Evolutionary conservation across 2,113 vertebrate species (phyloP).

Genomic region (Anhinga anhinga): DNA sequence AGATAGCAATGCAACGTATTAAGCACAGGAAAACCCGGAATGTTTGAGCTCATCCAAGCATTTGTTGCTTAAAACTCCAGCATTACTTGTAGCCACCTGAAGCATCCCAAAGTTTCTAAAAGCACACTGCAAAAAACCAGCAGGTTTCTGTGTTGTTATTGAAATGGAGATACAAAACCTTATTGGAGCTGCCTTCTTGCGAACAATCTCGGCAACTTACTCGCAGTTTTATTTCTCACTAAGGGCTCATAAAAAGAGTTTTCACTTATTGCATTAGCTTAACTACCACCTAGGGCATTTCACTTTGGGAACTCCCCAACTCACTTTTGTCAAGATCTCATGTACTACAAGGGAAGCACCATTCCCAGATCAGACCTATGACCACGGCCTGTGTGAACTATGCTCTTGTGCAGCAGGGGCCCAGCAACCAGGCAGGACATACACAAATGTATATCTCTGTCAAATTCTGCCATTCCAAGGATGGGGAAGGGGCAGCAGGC

Average conservation of each 20-base stretch:
- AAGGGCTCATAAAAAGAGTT: neutral
- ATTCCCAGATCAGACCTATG: neutral
- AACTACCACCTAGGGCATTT: neutral
- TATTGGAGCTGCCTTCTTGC: neutral
- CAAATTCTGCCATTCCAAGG: neutral
- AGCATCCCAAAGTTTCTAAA: conserved; percentile 46
- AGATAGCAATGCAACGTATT: conserved; percentile 81
- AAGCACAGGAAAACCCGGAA: conserved; percentile 75
- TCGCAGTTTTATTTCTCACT: neutral
- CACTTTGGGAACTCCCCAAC: neutral
- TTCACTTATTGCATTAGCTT: neutral
- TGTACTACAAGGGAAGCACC: neutral
- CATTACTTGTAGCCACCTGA: conserved; percentile 70
- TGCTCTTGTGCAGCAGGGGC: neutral
- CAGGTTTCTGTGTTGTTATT: conserved; percentile 25
- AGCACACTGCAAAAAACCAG: conserved; percentile 43
- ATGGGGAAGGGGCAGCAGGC: neutral
- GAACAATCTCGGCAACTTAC: neutral
- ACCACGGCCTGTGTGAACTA: neutral
- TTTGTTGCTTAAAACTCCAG: conserved; percentile 72
- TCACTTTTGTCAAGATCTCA: neutral
- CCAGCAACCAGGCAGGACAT: neutral
- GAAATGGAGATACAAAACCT: neutral
- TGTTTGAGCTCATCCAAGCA: conserved; percentile 72
- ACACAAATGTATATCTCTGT: neutral